Percentiles rank a stretch among this genome's conserved stretches.
phyloP scores from a whole-genome alignment of 2,797 vertebrate species.

The Pampus argenteus region DNA sequence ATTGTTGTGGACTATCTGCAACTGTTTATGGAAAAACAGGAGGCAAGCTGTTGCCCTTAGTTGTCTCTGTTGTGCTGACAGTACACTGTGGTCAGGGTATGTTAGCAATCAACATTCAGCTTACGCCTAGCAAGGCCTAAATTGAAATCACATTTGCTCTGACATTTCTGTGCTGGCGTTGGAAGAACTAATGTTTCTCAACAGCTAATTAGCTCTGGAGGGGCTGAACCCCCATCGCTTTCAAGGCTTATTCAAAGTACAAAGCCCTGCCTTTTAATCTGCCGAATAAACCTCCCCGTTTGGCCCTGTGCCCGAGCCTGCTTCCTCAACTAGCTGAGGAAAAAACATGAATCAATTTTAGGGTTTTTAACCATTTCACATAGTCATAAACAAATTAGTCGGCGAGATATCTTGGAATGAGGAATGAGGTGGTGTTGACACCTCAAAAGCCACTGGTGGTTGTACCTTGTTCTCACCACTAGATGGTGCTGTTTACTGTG shows the following conservation, averaged over 20 bases:
- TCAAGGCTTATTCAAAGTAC: slow-evolving; percentile 39
- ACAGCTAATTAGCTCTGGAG: slow-evolving; percentile 52
- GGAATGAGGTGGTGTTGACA: slow-evolving; percentile 3
- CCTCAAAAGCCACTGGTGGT: not conserved
- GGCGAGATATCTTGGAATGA: not conserved
- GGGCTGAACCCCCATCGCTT: slow-evolving; percentile 27
- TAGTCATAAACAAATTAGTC: slow-evolving; percentile 31
- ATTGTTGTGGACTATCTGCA: slow-evolving; percentile 67
- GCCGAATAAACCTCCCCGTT: slow-evolving; percentile 19
- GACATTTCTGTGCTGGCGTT: slow-evolving; percentile 32
- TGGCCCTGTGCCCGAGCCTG: slow-evolving; percentile 28
- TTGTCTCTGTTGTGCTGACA: slow-evolving; percentile 61
- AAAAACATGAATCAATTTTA: slow-evolving; percentile 13
- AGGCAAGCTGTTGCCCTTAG: slow-evolving; percentile 30
- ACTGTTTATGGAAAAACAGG: slow-evolving; percentile 74
- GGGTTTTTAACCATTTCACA: slow-evolving; percentile 35
- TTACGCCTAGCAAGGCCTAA: slow-evolving; percentile 42
- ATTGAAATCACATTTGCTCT: slow-evolving; percentile 63
- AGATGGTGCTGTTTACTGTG: slow-evolving; percentile 67
- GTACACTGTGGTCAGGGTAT: slow-evolving; percentile 47
- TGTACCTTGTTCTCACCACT: slow-evolving; percentile 45
- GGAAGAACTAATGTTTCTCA: slow-evolving; percentile 42
- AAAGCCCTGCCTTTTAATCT: slow-evolving; percentile 2
- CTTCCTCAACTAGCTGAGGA: slow-evolving; percentile 29
- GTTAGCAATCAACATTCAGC: slow-evolving; percentile 58